Base-by-base conservation (phyloP, 2,113 vertebrate genomes). In the Leucopsar rothschildi region DNA sequence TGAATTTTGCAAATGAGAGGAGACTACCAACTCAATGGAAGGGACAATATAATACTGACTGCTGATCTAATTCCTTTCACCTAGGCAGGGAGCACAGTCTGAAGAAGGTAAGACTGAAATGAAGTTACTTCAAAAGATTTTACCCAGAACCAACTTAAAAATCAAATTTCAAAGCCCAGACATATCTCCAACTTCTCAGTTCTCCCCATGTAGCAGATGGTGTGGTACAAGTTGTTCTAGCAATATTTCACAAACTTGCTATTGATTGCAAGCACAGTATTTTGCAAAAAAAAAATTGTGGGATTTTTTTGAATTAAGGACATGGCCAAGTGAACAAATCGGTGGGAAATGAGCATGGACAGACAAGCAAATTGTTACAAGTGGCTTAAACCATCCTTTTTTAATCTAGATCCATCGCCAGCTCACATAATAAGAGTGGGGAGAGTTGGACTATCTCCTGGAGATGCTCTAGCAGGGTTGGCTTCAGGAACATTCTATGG, bases 221-320 rank as follows among this genome's bases (percentile, higher is more conserved):
- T 75, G 90, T 77, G 85, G 94, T 88, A 96, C 95, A 92, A 95
- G 90, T 96, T 96, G 94, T 97, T 91, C 94, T 95, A 95, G 95
- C 90, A 97, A 92, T 95, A 94, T 92, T 95, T 93, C 92, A 82
- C 87, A 93, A 96, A 95, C 82, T 96, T 95, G 93, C 80, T 79
- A 35, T 80, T 91, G 88, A 92, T 84, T 88, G 64, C 72, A 92
- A 95, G 94, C 40, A 75, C 56, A 81, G 9, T 89, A 81, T 90
- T 97, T 90, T 91, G 53, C 1, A 49, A 37, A 64, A 84, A 71
- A 71, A 64, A 39, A 65, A 1, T 6, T 6, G 52, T 49, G n/a
- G 45, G n/a, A 7, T 61, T 72, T 93, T 77, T 93, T 92, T 55
- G 25, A 78, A 95, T 86, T 49, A 93, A 29, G 80, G 85, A 71